These are phyloP conservation scores for Andrena marginata DNA, from an alignment of 2,888 invertebrate genomes.

Conservation along the genomic window DNA sequence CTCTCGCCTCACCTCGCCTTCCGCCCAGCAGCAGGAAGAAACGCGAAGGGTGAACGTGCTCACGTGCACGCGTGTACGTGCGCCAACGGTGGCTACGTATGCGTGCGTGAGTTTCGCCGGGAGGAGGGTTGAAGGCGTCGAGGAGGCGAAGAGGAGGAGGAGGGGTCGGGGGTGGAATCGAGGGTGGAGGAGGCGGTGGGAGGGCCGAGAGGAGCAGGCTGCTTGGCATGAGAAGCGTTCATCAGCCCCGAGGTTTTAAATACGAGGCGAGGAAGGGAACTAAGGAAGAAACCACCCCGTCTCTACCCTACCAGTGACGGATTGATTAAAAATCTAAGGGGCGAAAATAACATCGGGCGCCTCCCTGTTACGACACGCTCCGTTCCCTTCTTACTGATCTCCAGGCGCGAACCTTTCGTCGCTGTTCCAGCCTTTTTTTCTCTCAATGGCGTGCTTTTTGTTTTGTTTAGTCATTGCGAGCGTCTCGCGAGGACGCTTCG, in stretches of 20 bases:
- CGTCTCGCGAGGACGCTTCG: neutral
- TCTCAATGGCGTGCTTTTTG: neutral
- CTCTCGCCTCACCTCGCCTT: conserved; percentile 18
- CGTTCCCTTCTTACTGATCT: conserved; percentile 38
- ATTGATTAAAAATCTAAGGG: conserved; percentile 85
- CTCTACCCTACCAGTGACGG: conserved; percentile 83
- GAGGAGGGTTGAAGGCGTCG: conserved; percentile 22
- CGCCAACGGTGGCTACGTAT: conserved; percentile 50
- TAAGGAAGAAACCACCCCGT: conserved; percentile 81
- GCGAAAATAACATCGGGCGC: conserved; percentile 80
- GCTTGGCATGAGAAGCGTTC: conserved; percentile 85
- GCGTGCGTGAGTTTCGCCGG: conserved; percentile 65
- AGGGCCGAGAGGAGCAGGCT: conserved; percentile 71
- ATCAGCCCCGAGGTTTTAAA: conserved; percentile 85
- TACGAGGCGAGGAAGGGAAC: conserved; percentile 84
- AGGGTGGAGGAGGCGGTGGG: conserved; percentile 69
- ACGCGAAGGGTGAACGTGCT: conserved; percentile 55
- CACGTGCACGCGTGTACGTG: conserved; percentile 44
- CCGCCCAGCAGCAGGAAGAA: conserved; percentile 16
- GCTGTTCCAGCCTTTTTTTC: neutral
- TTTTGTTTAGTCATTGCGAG: neutral
- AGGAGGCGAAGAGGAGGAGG: conserved; percentile 37
- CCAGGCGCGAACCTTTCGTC: conserved; percentile 11
- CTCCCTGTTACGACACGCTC: conserved; percentile 51
- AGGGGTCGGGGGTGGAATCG: conserved; percentile 63